Evolutionary conservation across 2,797 vertebrate genomes (phyloP).

Genomic region (Epinephelus malabaricus): DNA sequence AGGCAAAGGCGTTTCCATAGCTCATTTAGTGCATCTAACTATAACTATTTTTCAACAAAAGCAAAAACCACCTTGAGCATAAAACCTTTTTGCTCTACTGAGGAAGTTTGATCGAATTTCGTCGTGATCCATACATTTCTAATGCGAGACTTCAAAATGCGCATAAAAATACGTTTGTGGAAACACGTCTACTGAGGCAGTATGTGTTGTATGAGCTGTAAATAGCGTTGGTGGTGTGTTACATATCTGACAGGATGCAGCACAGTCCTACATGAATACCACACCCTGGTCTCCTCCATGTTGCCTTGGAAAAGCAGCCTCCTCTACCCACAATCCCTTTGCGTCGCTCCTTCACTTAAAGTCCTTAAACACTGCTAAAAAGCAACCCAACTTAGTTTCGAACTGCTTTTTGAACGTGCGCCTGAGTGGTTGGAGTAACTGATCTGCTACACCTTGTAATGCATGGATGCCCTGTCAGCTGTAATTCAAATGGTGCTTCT

Average conservation of each 20-base stretch:
- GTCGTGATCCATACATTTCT: too few species aligned
- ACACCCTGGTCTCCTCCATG: conserved; percentile 9
- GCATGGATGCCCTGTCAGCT: conserved; percentile 30
- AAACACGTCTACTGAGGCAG: conserved; percentile 1
- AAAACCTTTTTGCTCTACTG: too few species aligned
- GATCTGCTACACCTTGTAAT: neutral
- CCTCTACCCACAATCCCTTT: conserved; percentile 13
- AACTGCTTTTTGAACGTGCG: neutral
- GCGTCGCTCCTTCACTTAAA: neutral
- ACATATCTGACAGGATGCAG: conserved; percentile 21
- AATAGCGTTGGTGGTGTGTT: conserved; percentile 3
- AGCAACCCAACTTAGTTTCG: neutral
- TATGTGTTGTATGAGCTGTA: conserved; percentile 29
- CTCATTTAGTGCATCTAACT: too few species aligned
- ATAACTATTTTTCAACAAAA: too few species aligned
- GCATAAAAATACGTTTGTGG: too few species aligned
- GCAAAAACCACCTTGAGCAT: too few species aligned
- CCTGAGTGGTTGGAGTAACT: neutral
- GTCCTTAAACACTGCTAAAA: conserved; percentile 4
- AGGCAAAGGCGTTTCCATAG: too few species aligned
- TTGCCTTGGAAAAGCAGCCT: conserved; percentile 28
- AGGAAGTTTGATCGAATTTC: too few species aligned
- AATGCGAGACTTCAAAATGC: too few species aligned
- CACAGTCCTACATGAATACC: conserved; percentile 4
- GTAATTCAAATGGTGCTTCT: conserved; percentile 51